Evolutionary conservation across 1,140 invertebrate genomes (phyloP), one percentile per base, ranked within the genome.

Genomic region (Phthorimaea operculella): DNA sequence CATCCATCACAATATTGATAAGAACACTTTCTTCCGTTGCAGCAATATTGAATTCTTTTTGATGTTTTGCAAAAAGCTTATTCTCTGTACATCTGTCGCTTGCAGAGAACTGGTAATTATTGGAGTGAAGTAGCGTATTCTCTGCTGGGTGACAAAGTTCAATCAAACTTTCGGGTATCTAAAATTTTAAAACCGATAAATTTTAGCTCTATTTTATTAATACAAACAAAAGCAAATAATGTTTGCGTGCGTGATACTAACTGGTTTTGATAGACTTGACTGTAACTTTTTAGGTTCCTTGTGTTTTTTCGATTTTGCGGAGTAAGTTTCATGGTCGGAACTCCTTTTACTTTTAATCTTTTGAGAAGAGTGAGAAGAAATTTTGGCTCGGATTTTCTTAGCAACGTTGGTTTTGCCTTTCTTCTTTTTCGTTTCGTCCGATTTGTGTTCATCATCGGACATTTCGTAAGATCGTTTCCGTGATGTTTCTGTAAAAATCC

Each of bases 111-210:
- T 42, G 3, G 39, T 2, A 42, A n/a, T 42, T 42, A 14, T 14
- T 42, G 6, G 21, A 28, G 6, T 28, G 6, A 28, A 28, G 33
- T 52, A 9, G 17, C 12, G 9, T 33, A 36, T 47, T 64, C 15
- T 64, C 18, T 16, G 64, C 55, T 53, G 68, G 61, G 33, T 74
- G 53, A 57, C 75, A 79, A 7, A 78, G 51, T 34, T 74, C 66
- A 9, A 74, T 68, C 18, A 76, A 59, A 61, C 70, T 78, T 59
- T 52, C 60, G 28, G 75, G 73, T 59, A 83, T 80, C 79, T 83
- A 53, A 53, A 67, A 70, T 36, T 28, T 2, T 28, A 6, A 15
- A 52, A 55, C 18, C 39, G 52, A 34, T 45, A 28, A 57, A 51
- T 48, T n/a, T 15, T 47, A 6, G 15, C 7, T 17, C 7, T 28